Conservation (phyloP, 2,888 invertebrate species). For the Hydraecia micacea region DNA sequence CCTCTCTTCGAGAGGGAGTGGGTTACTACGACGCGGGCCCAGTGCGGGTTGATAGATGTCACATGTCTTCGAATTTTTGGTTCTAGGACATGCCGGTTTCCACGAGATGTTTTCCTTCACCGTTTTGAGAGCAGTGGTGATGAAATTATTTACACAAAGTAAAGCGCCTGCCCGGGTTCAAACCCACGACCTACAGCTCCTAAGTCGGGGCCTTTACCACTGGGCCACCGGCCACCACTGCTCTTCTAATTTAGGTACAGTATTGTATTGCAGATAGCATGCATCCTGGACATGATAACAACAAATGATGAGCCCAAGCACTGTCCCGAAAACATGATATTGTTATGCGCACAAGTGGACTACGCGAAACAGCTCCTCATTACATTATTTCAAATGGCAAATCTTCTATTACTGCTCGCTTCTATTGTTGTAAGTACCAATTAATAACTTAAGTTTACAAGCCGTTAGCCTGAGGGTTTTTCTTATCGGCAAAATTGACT, state of each 20-base stretch:
- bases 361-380: conserved; percentile 71
- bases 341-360: conserved; percentile 67
- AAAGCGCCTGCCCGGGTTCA: neutral
- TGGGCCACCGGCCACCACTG: no score
- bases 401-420: conserved; percentile 76
- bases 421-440: conserved; percentile 72
- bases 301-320: conserved; percentile 37
- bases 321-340: conserved; percentile 35
- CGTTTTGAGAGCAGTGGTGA: neutral
- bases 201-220: neutral
- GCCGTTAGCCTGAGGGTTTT: neutral
- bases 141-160: neutral
- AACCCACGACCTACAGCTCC: neutral
- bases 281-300: conserved; percentile 70
- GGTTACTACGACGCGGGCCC: fast-evolving
- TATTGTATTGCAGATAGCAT: conserved; percentile 56
- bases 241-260: neutral
- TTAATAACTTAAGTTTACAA: neutral
- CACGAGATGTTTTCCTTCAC: neutral
- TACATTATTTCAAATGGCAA: conserved; percentile 79
- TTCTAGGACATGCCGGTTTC: neutral
- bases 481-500: no score
- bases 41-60: neutral
- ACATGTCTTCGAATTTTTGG: neutral
- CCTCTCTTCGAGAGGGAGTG: no score